Evolutionary conservation across 2,797 vertebrate species (phyloP).

Genomic region (Psittacula derbiana): DNA sequence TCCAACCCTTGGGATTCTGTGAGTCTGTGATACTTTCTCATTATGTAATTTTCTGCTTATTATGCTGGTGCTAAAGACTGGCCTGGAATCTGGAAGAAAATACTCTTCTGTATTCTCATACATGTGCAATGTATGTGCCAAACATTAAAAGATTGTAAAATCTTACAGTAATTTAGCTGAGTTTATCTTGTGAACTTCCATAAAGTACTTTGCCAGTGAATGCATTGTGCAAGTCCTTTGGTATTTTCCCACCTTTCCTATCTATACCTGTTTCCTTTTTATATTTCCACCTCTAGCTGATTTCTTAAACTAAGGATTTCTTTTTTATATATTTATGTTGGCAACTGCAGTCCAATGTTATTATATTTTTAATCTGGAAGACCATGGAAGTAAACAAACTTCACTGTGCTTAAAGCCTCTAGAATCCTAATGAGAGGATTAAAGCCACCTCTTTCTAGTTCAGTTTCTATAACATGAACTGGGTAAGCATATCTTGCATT

Average conservation of each 20-base stretch:
- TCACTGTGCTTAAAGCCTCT: neutral
- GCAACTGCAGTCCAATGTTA: neutral
- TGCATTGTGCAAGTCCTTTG: neutral
- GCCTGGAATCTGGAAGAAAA: neutral
- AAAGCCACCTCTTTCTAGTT: neutral
- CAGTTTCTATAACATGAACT: neutral
- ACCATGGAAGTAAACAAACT: neutral
- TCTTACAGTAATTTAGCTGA: neutral
- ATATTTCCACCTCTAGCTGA: neutral
- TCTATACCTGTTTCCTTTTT: neutral
- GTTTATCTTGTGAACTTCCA: neutral
- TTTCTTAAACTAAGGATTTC: neutral
- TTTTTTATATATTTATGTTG: neutral
- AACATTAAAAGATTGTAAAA: neutral
- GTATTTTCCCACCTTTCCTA: neutral
- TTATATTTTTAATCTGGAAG: neutral
- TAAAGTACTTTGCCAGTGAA: neutral
- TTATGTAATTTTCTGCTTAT: conserved; percentile 28
- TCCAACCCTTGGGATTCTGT: too few species aligned
- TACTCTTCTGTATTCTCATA: neutral
- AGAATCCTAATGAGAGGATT: neutral
- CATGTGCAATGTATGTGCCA: neutral
- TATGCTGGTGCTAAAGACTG: conserved; percentile 37
- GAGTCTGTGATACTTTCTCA: neutral
- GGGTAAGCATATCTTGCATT: neutral